These are phyloP conservation scores for Pelobates cultripes DNA, from an alignment of 2,797 vertebrate genomes.

Conservation along the genomic window DNA sequence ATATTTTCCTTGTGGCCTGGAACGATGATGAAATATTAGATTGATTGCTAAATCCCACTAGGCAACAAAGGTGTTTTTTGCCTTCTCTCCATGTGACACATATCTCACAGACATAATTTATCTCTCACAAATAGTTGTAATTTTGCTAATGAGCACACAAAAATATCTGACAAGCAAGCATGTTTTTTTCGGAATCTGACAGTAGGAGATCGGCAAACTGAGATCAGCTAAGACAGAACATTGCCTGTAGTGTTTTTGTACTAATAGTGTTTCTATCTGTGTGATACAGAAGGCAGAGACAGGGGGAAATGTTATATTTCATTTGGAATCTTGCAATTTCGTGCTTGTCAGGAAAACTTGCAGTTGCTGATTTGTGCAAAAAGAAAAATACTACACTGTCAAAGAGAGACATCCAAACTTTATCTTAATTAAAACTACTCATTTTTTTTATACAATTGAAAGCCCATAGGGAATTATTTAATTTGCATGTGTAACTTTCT, in stretches of 20 bases:
- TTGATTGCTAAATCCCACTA: too few species aligned
- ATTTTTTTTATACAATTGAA: too few species aligned
- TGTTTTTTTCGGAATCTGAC: conserved; percentile 18
- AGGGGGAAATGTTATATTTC: conserved; percentile 34
- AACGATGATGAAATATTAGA: too few species aligned
- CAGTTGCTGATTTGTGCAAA: not conserved
- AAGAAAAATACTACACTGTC: accelerated
- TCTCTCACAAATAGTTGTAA: conserved; percentile 13
- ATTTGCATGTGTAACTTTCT: too few species aligned
- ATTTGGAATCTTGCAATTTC: accelerated
- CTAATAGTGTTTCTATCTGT: conserved; percentile 46
- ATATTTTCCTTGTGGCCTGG: too few species aligned
- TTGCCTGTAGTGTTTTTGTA: conserved; percentile 18
- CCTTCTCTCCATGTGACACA: not conserved
- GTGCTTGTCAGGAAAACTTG: not conserved
- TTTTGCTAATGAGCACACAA: conserved; percentile 46
- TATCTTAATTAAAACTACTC: too few species aligned
- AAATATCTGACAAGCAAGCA: conserved; percentile 47
- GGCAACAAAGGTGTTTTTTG: too few species aligned
- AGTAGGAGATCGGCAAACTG: conserved; percentile 18
- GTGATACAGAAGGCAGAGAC: conserved; percentile 28
- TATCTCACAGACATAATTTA: conserved; percentile 27
- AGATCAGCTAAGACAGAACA: conserved; percentile 42
- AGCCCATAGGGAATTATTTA: too few species aligned
- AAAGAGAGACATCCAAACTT: not conserved